Evolutionary conservation across 2,113 vertebrate genomes (phyloP).

Genomic region (Rhinichthys klamathensis): DNA sequence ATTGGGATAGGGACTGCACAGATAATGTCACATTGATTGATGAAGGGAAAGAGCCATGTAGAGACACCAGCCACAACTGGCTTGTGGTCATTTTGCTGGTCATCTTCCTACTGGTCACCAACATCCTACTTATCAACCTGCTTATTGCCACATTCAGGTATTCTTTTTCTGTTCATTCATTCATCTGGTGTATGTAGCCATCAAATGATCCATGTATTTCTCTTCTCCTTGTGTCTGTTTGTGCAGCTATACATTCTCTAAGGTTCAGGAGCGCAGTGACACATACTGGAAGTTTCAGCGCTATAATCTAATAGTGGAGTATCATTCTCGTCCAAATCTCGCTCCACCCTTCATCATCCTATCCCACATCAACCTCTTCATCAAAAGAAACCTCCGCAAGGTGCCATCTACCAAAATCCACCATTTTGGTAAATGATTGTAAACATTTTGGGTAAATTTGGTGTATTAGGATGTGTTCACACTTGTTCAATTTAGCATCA

Average conservation of each 20-base stretch:
- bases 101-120: constrained; percentile 87
- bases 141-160: constrained; percentile 95
- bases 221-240: constrained; percentile 4
- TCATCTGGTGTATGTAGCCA: neutral
- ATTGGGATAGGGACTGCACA: constrained; percentile 72
- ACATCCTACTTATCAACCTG: constrained; percentile 89
- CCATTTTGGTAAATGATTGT: constrained; percentile 66
- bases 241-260: constrained; percentile 84
- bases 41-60: constrained; percentile 72
- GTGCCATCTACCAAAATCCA: constrained; percentile 68
- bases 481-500: too few species aligned
- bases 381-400: constrained; percentile 74
- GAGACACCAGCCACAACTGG: constrained; percentile 83
- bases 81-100: constrained; percentile 87
- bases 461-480: too few species aligned
- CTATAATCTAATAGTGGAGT: constrained; percentile 87
- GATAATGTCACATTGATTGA: constrained; percentile 70
- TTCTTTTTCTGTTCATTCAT: neutral
- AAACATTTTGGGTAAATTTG: too few species aligned
- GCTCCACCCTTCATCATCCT: constrained; percentile 89
- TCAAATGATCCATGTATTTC: neutral
- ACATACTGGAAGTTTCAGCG: constrained; percentile 92
- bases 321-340: constrained; percentile 83
- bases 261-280: constrained; percentile 88
- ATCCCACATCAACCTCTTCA: constrained; percentile 82